Percentiles rank a stretch among this genome's conserved stretches.
Evolutionary conservation across 2,113 vertebrate genomes (phyloP).

Genomic region (Thamnophis sirtalis): DNA sequence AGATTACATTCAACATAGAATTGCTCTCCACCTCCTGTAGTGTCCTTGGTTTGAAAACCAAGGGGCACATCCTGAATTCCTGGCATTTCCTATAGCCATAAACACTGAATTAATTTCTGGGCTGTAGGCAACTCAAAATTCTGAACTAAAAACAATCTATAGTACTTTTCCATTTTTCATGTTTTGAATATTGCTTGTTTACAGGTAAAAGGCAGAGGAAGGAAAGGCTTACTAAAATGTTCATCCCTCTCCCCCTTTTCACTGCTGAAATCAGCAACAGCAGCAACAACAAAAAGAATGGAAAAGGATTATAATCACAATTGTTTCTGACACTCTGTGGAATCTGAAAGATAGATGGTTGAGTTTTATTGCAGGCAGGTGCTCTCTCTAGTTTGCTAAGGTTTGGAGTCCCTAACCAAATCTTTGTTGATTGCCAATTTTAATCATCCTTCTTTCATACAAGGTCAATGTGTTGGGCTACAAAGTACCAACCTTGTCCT

Average conservation of each 20-base stretch:
- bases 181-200: not conserved
- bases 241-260: not conserved
- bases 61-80: not conserved
- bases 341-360: not conserved
- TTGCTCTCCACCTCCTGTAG: not conserved
- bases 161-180: not conserved
- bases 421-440: conserved; percentile 11
- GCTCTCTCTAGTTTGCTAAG: not conserved
- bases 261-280: not conserved
- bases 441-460: conserved; percentile 4
- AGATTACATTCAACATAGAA: not conserved
- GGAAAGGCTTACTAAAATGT: not conserved
- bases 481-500: conserved; percentile 20
- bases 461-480: conserved; percentile 22
- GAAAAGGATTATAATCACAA: not conserved
- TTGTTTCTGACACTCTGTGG: not conserved
- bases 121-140: not conserved
- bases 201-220: not conserved
- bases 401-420: not conserved
- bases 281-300: not conserved
- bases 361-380: not conserved
- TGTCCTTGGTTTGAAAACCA: not conserved
- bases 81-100: not conserved
- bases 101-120: not conserved
- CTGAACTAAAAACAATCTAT: not conserved